A percentile compares a stretch with the other conserved stretches of the same genome.
Conservation (phyloP, 2,888 invertebrate species). For the Campopleginae sp. region DNA sequence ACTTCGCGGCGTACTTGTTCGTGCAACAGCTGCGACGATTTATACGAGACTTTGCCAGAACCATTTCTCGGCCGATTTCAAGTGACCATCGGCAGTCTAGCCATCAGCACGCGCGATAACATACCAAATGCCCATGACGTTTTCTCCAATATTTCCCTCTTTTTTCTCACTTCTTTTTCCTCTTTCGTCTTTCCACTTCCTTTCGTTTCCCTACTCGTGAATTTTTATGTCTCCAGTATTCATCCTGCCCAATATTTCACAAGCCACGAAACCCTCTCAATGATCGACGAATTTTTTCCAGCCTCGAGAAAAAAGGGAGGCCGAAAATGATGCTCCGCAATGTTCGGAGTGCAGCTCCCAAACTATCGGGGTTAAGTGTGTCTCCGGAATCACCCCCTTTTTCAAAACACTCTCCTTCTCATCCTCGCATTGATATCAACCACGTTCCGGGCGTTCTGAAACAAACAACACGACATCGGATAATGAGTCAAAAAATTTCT, state of each 20-base stretch:
- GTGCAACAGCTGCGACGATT: slow-evolving; percentile 37
- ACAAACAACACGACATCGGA: slow-evolving; percentile 40
- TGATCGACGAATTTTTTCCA: not conserved
- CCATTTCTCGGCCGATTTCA: slow-evolving; percentile 57
- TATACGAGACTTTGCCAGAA: slow-evolving; percentile 49
- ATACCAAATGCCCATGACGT: slow-evolving; percentile 38
- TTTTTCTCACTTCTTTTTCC: not conserved
- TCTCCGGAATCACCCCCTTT: slow-evolving; percentile 8
- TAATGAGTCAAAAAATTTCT: not conserved
- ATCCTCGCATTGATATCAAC: slow-evolving; percentile 1
- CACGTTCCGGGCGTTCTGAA: slow-evolving; percentile 37
- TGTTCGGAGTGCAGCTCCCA: slow-evolving; percentile 66
- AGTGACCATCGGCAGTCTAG: slow-evolving; percentile 44
- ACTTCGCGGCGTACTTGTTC: slow-evolving; percentile 10
- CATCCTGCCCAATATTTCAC: not conserved
- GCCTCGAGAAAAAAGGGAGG: not conserved
- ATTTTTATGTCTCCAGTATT: slow-evolving; percentile 32
- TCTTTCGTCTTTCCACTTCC: slow-evolving; percentile 5
- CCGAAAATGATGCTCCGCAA: slow-evolving; percentile 37
- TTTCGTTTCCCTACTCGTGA: slow-evolving; percentile 23
- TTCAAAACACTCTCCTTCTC: slow-evolving; percentile 4
- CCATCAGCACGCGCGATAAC: slow-evolving; percentile 52
- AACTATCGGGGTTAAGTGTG: slow-evolving; percentile 71
- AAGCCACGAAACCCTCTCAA: not conserved
- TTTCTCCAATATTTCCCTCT: not conserved